phyloP scores from a whole-genome alignment of 2,113 vertebrate genomes.

The Nesospiza acunhae region DNA sequence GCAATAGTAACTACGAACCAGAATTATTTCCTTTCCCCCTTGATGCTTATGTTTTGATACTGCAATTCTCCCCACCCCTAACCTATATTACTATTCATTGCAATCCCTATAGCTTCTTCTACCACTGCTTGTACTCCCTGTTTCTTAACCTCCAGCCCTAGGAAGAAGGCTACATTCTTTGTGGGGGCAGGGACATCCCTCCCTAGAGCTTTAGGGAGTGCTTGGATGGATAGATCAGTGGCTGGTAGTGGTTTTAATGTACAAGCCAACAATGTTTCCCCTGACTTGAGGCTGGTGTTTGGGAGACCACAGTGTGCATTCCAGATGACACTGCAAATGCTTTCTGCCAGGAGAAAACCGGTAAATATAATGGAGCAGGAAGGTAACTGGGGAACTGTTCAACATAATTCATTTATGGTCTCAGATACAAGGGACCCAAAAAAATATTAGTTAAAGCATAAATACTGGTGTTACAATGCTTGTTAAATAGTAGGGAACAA shows the following conservation, averaged over 20 bases:
- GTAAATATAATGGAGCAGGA: constrained; percentile 61
- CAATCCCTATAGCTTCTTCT: not conserved
- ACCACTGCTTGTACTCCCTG: not conserved
- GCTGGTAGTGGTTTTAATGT: constrained; percentile 13
- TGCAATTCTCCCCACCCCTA: not conserved
- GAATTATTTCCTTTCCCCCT: constrained; percentile 22
- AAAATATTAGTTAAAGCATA: constrained; percentile 19
- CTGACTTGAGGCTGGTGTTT: constrained; percentile 39
- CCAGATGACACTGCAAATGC: not conserved
- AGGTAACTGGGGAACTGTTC: not conserved
- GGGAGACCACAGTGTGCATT: not conserved
- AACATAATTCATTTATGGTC: not conserved
- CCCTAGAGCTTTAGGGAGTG: not conserved
- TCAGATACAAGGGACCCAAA: not conserved
- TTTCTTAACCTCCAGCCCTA: not conserved
- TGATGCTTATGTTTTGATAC: constrained; percentile 47
- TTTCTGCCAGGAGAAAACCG: constrained; percentile 37
- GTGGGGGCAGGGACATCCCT: not conserved
- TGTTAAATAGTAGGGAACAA: not conserved
- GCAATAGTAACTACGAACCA: constrained; percentile 16
- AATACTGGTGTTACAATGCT: not conserved
- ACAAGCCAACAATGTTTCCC: not conserved
- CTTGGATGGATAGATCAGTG: not conserved
- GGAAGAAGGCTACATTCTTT: not conserved
- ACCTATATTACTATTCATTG: not conserved